Conservation (phyloP, 2,888 invertebrate genomes). For the Neria commutata region DNA sequence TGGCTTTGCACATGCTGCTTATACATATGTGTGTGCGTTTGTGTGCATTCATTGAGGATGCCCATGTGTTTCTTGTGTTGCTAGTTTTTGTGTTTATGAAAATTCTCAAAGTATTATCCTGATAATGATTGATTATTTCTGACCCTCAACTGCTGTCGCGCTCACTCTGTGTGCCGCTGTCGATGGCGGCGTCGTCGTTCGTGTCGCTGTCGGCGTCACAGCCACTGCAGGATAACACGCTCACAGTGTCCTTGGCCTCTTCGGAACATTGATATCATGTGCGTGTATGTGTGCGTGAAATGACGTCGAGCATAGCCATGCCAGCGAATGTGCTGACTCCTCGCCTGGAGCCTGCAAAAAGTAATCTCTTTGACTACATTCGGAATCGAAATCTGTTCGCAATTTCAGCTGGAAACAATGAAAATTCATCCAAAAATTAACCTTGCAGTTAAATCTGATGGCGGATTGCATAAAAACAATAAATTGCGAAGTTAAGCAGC, state of each 20-base stretch:
- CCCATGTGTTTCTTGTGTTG: conserved; percentile 3
- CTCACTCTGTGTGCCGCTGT: not conserved
- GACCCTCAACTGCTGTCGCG: conserved; percentile 1
- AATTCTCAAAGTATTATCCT: conserved; percentile 18
- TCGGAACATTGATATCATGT: not conserved
- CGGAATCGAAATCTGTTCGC: not conserved
- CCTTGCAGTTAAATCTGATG: too few species aligned
- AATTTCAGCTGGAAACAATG: too few species aligned
- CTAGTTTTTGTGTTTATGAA: conserved; percentile 20
- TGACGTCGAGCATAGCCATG: not conserved
- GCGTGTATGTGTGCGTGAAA: not conserved
- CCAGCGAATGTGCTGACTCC: conserved; percentile 12
- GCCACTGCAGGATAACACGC: not conserved
- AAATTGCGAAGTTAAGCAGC: too few species aligned
- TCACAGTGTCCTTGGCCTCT: conserved; percentile 8
- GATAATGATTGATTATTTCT: conserved; percentile 26
- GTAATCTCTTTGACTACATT: conserved; percentile 15
- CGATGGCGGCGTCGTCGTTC: not conserved
- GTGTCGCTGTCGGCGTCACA: not conserved
- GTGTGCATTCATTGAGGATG: too few species aligned
- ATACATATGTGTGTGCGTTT: too few species aligned
- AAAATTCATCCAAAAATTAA: too few species aligned
- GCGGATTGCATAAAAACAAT: too few species aligned
- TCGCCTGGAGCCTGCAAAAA: conserved; percentile 4
- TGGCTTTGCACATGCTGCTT: conserved; percentile 7